Percentiles rank a stretch among this genome's conserved stretches.
Conservation (phyloP, 1,140 invertebrate genomes). For the Drosophila obscura region DNA sequence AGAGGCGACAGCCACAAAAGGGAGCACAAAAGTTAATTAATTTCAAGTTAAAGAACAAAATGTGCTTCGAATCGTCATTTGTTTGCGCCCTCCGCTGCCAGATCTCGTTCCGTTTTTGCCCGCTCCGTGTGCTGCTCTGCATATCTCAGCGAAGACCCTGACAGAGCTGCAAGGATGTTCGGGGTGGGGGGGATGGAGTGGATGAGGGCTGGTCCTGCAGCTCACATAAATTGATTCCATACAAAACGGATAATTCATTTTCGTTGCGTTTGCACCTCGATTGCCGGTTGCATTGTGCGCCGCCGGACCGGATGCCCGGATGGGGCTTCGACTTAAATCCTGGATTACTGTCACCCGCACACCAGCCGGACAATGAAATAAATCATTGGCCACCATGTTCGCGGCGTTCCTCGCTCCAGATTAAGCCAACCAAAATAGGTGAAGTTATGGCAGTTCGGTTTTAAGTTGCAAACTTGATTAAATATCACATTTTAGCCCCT, state of each 20-base stretch:
- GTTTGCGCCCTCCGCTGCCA: constrained; percentile 2
- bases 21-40: constrained; percentile 44
- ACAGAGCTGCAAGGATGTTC: constrained; percentile 2
- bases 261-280: constrained; percentile 49
- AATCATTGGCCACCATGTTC: constrained; percentile 23
- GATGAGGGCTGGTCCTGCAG: constrained; percentile 19
- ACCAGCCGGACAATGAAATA: constrained; percentile 41
- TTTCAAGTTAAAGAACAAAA: constrained; percentile 39
- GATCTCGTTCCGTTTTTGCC: constrained; percentile 3
- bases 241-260: constrained; percentile 66
- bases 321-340: constrained; percentile 24
- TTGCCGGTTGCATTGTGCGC: constrained; percentile 26
- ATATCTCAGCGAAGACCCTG: constrained; percentile 54
- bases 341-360: constrained; percentile 39
- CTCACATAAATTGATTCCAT: constrained; percentile 72
- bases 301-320: constrained; percentile 2
- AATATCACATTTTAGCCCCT: not conserved
- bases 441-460: too few species aligned
- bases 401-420: not conserved
- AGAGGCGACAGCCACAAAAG: constrained; percentile 16
- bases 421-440: too few species aligned
- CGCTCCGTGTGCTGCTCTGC: constrained; percentile 33
- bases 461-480: too few species aligned
- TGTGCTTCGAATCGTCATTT: not conserved
- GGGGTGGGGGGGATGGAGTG: not conserved